phyloP scores from a whole-genome alignment of 2,113 vertebrate species.

The Protobothrops mucrosquamatus region DNA sequence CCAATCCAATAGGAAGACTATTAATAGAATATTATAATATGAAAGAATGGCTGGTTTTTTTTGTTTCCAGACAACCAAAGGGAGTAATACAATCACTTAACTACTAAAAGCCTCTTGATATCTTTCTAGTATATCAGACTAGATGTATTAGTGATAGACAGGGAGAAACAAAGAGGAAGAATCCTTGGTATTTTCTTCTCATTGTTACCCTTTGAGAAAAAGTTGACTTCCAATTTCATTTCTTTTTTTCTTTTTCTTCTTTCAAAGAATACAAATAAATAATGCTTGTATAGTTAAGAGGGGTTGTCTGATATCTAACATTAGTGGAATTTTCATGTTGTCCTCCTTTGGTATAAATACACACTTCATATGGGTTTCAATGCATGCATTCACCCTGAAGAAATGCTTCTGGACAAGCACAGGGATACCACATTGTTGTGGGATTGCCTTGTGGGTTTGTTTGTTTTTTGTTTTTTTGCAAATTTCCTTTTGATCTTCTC shows the following conservation, averaged over 20 bases:
- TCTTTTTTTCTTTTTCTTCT: neutral
- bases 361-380: neutral
- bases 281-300: neutral
- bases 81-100: neutral
- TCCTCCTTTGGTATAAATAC: neutral
- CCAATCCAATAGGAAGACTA: neutral
- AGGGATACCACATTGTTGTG: neutral
- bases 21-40: neutral
- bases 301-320: neutral
- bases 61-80: neutral
- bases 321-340: neutral
- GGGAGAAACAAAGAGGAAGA: neutral
- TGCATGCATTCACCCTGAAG: neutral
- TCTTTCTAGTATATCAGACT: neutral
- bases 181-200: neutral
- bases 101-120: neutral
- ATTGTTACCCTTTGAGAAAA: neutral
- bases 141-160: neutral
- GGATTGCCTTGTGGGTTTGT: slow-evolving; percentile 35
- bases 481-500: slow-evolving; percentile 43
- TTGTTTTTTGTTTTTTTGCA: slow-evolving; percentile 34
- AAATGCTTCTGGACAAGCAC: neutral
- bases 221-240: neutral
- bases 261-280: neutral
- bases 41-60: neutral